phyloP scores from a whole-genome alignment of 2,797 vertebrate species.

The Acrossocheilus fasciatus region DNA sequence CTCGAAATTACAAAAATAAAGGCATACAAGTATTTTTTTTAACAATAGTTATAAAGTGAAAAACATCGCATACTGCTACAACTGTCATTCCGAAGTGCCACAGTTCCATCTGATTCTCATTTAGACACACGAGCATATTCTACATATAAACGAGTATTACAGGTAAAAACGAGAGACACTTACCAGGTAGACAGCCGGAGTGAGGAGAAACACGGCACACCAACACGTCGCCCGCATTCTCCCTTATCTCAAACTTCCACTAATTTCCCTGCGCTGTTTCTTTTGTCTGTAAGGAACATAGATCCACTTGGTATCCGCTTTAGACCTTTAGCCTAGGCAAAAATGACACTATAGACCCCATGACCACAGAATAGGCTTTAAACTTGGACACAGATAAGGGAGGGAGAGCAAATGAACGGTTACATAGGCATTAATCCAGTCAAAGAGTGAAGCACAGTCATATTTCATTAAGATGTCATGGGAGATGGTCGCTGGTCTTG shows the following conservation, averaged over 20 bases:
- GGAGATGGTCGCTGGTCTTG: conserved; percentile 59
- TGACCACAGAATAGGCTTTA: conserved; percentile 83
- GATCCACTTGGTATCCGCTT: conserved; percentile 91
- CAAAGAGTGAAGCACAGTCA: conserved; percentile 73
- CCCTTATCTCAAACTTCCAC: conserved; percentile 90
- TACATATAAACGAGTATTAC: background rate
- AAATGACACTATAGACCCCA: conserved; percentile 87
- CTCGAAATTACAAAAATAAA: background rate
- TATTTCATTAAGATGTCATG: conserved; percentile 70
- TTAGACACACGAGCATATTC: background rate
- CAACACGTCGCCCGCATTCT: conserved; percentile 94
- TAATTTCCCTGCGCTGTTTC: conserved; percentile 82
- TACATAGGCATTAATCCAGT: conserved; percentile 84
- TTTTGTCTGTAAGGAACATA: conserved; percentile 90
- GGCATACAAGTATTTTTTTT: background rate
- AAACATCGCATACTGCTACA: background rate
- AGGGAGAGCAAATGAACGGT: conserved; percentile 65
- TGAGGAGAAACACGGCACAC: conserved; percentile 91
- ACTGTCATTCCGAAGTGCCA: background rate
- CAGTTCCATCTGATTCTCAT: background rate
- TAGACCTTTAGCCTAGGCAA: conserved; percentile 85
- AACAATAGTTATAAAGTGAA: conserved; percentile 1
- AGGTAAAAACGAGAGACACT: conserved; percentile 72
- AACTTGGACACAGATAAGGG: conserved; percentile 71
- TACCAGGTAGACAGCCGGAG: conserved; percentile 91